Evolutionary conservation across 2,113 vertebrate species (phyloP).

Genomic region (Rhagologus leucostigma): DNA sequence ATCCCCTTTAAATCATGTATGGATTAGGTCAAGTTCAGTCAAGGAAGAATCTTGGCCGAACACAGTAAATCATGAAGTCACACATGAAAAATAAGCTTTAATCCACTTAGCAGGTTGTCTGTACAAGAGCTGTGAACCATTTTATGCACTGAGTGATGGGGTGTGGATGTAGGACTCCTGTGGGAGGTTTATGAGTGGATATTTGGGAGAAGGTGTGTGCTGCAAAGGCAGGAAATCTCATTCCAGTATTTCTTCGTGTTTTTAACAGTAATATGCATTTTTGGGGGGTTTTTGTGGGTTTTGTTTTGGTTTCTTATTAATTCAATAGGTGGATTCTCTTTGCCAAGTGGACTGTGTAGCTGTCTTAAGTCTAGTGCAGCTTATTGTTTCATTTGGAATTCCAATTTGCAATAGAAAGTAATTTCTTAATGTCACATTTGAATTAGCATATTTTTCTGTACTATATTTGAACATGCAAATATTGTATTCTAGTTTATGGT

Average conservation of each 20-base stretch:
- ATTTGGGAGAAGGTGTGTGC: not conserved
- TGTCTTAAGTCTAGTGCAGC: not conserved
- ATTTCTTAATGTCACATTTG: slow-evolving; percentile 36
- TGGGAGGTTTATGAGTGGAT: not conserved
- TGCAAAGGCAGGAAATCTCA: not conserved
- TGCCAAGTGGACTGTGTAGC: not conserved
- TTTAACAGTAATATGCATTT: not conserved
- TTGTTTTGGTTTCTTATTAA: not conserved
- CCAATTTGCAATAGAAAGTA: not conserved
- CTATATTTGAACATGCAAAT: slow-evolving; percentile 56
- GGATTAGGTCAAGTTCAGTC: not conserved
- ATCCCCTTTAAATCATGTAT: not conserved
- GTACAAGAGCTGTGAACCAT: not conserved
- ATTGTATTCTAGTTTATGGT: slow-evolving; percentile 46
- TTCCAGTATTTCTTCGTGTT: not conserved
- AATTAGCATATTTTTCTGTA: not conserved
- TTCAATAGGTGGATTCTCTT: not conserved
- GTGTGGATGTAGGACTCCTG: not conserved
- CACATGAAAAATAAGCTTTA: not conserved
- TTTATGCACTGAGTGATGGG: not conserved
- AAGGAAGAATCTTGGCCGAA: not conserved
- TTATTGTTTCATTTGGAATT: slow-evolving; percentile 49
- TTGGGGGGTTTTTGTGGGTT: accelerated
- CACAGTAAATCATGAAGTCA: not conserved
- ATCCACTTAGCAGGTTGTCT: not conserved